phyloP scores from a whole-genome alignment of 2,888 invertebrate species.

The Nineta flava region DNA sequence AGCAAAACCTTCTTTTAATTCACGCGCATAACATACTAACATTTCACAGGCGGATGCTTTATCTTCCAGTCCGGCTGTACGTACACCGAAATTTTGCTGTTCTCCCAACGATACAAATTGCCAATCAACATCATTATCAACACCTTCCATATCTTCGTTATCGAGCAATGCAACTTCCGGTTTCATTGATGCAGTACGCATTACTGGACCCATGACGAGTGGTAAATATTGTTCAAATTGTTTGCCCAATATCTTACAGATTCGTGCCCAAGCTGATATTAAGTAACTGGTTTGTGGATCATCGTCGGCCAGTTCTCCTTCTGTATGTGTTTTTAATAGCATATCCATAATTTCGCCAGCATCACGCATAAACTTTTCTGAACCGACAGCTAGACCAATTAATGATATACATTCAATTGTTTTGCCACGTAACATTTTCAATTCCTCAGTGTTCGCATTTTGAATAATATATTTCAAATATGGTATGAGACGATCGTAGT shows the following conservation, averaged over 20 bases:
- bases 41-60: slow-evolving; percentile 94
- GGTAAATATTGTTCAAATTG: slow-evolving; percentile 85
- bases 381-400: slow-evolving; percentile 77
- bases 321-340: slow-evolving; percentile 76
- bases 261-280: slow-evolving; percentile 97
- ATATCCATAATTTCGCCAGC: slow-evolving; percentile 94
- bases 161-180: slow-evolving; percentile 85
- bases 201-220: slow-evolving; percentile 88
- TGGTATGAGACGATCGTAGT: slow-evolving; percentile 88
- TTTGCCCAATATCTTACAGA: slow-evolving; percentile 70
- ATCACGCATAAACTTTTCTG: slow-evolving; percentile 74
- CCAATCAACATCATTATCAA: slow-evolving; percentile 82
- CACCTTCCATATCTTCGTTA: slow-evolving; percentile 67
- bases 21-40: slow-evolving; percentile 88
- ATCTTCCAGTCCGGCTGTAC: slow-evolving; percentile 84
- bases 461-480: slow-evolving; percentile 94
- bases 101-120: slow-evolving; percentile 88
- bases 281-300: slow-evolving; percentile 96
- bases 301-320: slow-evolving; percentile 73
- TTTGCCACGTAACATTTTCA: slow-evolving; percentile 87
- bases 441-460: slow-evolving; percentile 75
- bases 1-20: slow-evolving; percentile 72
- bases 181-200: slow-evolving; percentile 82
- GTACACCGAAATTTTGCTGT: slow-evolving; percentile 88
- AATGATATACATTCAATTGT: slow-evolving; percentile 98